These are phyloP conservation scores for Denticeps clupeoides DNA, from an alignment of 2,797 vertebrate species.

Conservation along the genomic window DNA sequence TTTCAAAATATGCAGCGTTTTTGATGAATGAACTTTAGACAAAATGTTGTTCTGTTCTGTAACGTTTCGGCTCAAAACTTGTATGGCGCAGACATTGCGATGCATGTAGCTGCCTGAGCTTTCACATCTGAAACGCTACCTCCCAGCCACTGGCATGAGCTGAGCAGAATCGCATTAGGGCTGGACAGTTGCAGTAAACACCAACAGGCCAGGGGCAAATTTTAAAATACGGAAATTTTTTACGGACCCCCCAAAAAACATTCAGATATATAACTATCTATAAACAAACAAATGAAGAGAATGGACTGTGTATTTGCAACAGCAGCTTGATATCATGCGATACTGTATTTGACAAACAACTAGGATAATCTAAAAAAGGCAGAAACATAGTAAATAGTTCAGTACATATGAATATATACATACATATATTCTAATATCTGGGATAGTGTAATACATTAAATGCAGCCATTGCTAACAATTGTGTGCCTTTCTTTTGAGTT, in stretches of 20 bases:
- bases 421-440: no score
- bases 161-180: conserved; percentile 12
- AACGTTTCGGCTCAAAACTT: conserved; percentile 77
- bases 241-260: conserved; percentile 40
- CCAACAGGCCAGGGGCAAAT: conserved; percentile 39
- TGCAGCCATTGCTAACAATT: no score
- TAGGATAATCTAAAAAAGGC: no score
- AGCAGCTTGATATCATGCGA: no score
- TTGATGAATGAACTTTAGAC: conserved; percentile 99
- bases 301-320: no score
- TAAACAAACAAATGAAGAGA: no score
- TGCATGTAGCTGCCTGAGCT: conserved; percentile 53
- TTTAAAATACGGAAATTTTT: background rate
- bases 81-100: conserved; percentile 58
- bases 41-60: conserved; percentile 90
- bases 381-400: no score
- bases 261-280: no score
- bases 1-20: conserved; percentile 96
- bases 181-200: conserved; percentile 3
- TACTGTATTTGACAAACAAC: no score
- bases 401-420: no score
- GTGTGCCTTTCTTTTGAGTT: no score
- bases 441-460: no score
- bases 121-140: conserved; percentile 65
- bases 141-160: conserved; percentile 58